phyloP scores from a whole-genome alignment of 2,888 invertebrate genomes.

The Phalera bucephala region DNA sequence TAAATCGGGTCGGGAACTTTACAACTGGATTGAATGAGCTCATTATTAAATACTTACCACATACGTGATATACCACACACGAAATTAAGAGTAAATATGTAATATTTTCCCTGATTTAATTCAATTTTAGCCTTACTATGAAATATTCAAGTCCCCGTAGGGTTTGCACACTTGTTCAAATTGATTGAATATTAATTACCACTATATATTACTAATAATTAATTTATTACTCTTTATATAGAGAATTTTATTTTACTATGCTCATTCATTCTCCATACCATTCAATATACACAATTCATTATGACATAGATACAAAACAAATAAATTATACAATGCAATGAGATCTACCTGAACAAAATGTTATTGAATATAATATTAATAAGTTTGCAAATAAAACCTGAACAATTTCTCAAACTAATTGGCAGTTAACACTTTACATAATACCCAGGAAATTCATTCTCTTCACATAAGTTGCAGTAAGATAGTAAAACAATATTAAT shows the following conservation, averaged over 20 bases:
- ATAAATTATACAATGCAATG: conserved; percentile 40
- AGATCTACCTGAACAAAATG: conserved; percentile 40
- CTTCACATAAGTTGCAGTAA: conserved; percentile 16
- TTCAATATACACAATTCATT: conserved; percentile 35
- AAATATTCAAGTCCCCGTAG: not conserved
- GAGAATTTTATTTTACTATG: conserved; percentile 31
- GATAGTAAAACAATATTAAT: not conserved
- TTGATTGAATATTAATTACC: conserved; percentile 19
- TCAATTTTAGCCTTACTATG: not conserved
- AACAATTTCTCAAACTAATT: not conserved
- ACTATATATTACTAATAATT: conserved; percentile 31
- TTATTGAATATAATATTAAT: no score
- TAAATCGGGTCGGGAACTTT: not conserved
- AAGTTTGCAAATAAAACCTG: conserved; percentile 14
- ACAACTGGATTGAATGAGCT: not conserved
- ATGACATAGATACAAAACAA: conserved; percentile 32
- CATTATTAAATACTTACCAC: conserved; percentile 8
- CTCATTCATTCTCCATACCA: conserved; percentile 26
- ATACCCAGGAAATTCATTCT: conserved; percentile 12
- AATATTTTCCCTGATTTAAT: not conserved
- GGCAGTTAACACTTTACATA: no score
- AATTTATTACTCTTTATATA: conserved; percentile 27
- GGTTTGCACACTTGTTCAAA: conserved; percentile 20
- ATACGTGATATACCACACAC: no score
- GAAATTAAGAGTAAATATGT: no score